These are phyloP conservation scores for Platycheirus rosarum DNA, from an alignment of 2,888 invertebrate species.

Conservation along the genomic window DNA sequence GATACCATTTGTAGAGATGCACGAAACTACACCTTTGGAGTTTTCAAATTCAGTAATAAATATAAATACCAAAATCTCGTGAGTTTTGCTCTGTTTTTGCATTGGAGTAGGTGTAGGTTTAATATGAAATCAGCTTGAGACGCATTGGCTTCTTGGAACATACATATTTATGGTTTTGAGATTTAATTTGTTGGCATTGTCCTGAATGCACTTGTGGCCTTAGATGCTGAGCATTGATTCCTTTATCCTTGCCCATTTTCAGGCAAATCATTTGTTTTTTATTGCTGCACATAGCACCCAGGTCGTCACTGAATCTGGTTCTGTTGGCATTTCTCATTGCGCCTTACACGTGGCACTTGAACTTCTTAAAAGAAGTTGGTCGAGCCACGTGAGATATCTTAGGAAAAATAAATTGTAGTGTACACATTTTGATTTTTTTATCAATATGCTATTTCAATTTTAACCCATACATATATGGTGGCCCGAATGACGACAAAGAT, in stretches of 20 bases:
- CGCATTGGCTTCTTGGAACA: slow-evolving; percentile 75
- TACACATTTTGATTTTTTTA: too few relatives aligned
- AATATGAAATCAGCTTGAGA: slow-evolving; percentile 81
- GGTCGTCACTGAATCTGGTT: slow-evolving; percentile 83
- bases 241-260: slow-evolving; percentile 38
- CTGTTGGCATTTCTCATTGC: slow-evolving; percentile 92
- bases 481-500: too few relatives aligned
- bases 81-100: slow-evolving; percentile 94
- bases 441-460: too few relatives aligned
- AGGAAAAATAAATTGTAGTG: slow-evolving; percentile 88
- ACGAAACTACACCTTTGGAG: slow-evolving; percentile 87
- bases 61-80: slow-evolving; percentile 84
- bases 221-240: slow-evolving; percentile 71
- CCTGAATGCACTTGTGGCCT: slow-evolving; percentile 74
- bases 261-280: slow-evolving; percentile 54
- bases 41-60: background rate
- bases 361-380: slow-evolving; percentile 96
- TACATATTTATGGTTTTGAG: slow-evolving; percentile 65
- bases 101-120: slow-evolving; percentile 82
- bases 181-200: slow-evolving; percentile 44
- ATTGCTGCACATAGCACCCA: slow-evolving; percentile 73
- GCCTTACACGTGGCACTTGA: slow-evolving; percentile 91
- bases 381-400: slow-evolving; percentile 96
- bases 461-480: too few relatives aligned
- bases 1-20: slow-evolving; percentile 98